Conservation (phyloP, 2,113 vertebrate genomes). For the Zeus faber region DNA sequence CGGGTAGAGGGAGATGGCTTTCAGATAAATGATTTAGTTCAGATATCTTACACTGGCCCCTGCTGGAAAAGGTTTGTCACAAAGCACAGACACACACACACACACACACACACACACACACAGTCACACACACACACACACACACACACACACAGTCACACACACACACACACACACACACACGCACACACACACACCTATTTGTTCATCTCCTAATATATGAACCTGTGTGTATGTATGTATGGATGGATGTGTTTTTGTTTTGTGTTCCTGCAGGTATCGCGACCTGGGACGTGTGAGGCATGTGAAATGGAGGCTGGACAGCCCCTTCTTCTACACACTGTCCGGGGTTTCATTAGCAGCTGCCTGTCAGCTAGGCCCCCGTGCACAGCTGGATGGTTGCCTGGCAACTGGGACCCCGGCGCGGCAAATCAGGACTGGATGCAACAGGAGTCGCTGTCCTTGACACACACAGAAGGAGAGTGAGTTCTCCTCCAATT, state of each 20-base stretch:
- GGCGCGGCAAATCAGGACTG: constrained; percentile 57
- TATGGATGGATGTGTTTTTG: not conserved
- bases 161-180: constrained; percentile 2
- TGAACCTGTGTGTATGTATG: constrained; percentile 1
- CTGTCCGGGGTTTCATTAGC: no score
- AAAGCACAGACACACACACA: no score
- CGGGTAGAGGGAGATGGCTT: constrained; percentile 6
- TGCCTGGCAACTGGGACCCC: constrained; percentile 76
- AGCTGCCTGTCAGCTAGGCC: constrained; percentile 63
- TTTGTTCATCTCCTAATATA: not conserved
- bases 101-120: not conserved
- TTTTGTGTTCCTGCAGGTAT: not conserved
- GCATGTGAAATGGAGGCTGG: constrained; percentile 39
- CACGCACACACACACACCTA: not conserved
- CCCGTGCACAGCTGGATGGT: constrained; percentile 62
- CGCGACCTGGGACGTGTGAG: constrained; percentile 37
- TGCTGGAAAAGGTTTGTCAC: constrained; percentile 17
- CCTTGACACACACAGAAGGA: constrained; percentile 55
- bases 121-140: not conserved
- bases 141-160: not conserved
- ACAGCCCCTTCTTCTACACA: constrained; percentile 23
- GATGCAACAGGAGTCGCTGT: constrained; percentile 68
- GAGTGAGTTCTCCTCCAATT: constrained; percentile 42
- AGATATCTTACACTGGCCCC: constrained; percentile 20
- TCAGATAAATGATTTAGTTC: constrained; percentile 25